phyloP scores from a whole-genome alignment of 2,888 invertebrate species.

The Tipula vernalis region DNA sequence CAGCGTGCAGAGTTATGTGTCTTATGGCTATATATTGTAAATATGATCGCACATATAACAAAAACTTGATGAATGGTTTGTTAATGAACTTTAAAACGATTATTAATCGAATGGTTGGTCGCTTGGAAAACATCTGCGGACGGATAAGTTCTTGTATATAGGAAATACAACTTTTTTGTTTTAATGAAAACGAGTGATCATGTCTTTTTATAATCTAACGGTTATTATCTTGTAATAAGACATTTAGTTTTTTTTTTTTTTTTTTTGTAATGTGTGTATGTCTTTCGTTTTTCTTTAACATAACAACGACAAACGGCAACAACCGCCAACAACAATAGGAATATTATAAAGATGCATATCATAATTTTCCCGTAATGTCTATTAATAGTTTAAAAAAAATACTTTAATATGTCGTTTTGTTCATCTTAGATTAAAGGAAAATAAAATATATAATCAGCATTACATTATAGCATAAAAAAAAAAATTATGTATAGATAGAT shows the following conservation, averaged over 20 bases:
- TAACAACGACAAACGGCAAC: background rate
- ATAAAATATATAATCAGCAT: background rate
- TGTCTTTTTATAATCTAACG: background rate
- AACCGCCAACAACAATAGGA: background rate
- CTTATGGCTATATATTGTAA: background rate
- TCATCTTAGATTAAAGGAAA: background rate
- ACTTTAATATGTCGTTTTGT: background rate
- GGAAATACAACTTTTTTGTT: background rate
- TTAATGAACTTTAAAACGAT: background rate
- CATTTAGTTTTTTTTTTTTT: background rate
- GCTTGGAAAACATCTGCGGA: background rate
- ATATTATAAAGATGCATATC: background rate
- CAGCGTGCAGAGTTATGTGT: background rate
- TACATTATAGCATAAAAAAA: background rate
- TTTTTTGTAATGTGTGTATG: background rate
- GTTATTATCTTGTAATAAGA: background rate
- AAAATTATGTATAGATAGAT: background rate
- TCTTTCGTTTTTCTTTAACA: background rate
- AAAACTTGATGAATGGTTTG: background rate
- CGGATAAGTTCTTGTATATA: background rate
- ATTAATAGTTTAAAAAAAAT: background rate
- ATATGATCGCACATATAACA: background rate
- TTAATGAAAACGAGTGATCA: background rate
- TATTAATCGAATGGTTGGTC: background rate
- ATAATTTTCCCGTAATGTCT: background rate